Percentiles rank a stretch among this genome's conserved stretches.
These are phyloP conservation scores for Aphelocoma coerulescens DNA, from an alignment of 2,113 vertebrate species.

Conservation along the genomic window DNA sequence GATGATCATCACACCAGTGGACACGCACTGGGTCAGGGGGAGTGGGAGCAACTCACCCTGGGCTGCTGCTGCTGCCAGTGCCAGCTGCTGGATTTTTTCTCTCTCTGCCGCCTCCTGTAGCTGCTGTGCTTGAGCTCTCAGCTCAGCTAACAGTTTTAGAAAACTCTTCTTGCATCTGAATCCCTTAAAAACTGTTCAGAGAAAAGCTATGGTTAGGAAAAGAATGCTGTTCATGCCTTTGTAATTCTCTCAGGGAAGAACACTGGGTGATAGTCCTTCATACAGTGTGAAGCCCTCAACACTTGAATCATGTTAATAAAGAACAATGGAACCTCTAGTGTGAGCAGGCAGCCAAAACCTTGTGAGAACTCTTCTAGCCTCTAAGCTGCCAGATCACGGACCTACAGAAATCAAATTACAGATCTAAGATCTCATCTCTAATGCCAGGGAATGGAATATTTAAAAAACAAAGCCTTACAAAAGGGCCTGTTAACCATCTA, in stretches of 20 bases:
- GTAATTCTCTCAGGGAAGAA: neutral
- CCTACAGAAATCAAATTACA: neutral
- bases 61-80: constrained; percentile 23
- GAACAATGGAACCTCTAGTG: neutral
- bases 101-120: constrained; percentile 46
- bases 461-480: neutral
- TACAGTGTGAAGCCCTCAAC: neutral
- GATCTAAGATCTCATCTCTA: neutral
- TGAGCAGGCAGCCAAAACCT: neutral
- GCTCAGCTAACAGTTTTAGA: constrained; percentile 42
- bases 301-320: neutral
- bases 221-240: neutral
- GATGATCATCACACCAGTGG: neutral
- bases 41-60: constrained; percentile 45
- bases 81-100: constrained; percentile 29
- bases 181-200: constrained; percentile 53
- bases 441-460: neutral
- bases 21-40: accelerated
- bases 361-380: neutral
- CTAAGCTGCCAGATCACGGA: neutral
- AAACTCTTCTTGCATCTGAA: constrained; percentile 53
- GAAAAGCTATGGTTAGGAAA: neutral
- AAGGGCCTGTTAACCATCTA: neutral
- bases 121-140: neutral
- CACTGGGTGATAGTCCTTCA: neutral